A percentile compares a stretch with the other conserved stretches of the same genome.
phyloP scores from a whole-genome alignment of 2,888 invertebrate genomes.

The Gisinianus flammeolus region DNA sequence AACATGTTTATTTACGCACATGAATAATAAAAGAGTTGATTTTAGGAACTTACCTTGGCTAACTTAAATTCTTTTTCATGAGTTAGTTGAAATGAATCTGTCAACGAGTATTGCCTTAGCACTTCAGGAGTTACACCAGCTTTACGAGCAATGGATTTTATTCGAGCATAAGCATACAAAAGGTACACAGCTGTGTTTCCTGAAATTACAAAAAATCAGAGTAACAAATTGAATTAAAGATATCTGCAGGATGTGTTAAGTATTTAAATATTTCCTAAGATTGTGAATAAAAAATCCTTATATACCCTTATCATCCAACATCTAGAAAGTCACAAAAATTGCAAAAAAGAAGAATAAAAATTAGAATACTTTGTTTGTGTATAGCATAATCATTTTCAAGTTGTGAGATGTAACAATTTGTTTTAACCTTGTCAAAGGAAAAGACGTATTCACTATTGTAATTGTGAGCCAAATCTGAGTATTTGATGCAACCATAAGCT shows the following conservation, averaged over 20 bases:
- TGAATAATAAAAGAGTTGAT: too few relatives aligned
- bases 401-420: too few relatives aligned
- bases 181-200: constrained; percentile 99
- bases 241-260: too few relatives aligned
- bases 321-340: constrained; percentile 64
- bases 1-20: too few relatives aligned
- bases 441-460: constrained; percentile 94
- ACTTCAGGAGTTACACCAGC: constrained; percentile 72
- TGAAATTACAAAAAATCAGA: constrained; percentile 46
- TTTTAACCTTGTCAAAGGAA: constrained; percentile 84
- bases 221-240: too few relatives aligned
- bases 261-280: too few relatives aligned
- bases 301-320: constrained; percentile 99
- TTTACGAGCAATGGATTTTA: constrained; percentile 85
- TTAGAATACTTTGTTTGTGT: too few relatives aligned
- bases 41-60: constrained; percentile 71
- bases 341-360: background rate
- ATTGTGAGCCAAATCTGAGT: constrained; percentile 94
- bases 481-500: constrained; percentile 98
- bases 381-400: too few relatives aligned
- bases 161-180: constrained; percentile 91
- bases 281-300: too few relatives aligned
- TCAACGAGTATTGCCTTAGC: constrained; percentile 69
- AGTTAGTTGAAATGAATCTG: constrained; percentile 71
- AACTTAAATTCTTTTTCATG: constrained; percentile 96